Percentiles rank a stretch among this genome's conserved stretches.
Evolutionary conservation across 2,888 invertebrate species (phyloP).

Genomic region (Bellardia pandia): DNA sequence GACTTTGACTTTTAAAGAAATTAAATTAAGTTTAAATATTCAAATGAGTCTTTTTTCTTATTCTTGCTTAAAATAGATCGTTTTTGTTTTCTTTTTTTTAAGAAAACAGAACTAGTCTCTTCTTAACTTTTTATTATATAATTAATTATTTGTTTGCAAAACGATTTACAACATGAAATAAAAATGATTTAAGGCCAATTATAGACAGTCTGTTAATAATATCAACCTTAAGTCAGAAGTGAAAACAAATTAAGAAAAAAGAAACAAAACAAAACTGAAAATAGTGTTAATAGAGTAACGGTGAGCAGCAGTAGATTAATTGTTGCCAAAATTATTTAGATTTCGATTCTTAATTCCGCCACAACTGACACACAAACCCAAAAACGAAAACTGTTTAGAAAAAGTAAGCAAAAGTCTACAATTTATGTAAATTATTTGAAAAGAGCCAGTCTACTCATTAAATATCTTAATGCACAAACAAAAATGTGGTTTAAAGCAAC

Average conservation of each 20-base stretch:
- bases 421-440: neutral
- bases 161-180: neutral
- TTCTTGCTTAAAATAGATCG: neutral
- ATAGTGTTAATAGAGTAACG: neutral
- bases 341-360: neutral
- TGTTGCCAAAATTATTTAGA: neutral
- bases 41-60: neutral
- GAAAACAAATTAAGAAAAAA: neutral
- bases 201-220: neutral
- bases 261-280: neutral
- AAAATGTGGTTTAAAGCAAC: slow-evolving; percentile 7
- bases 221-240: neutral
- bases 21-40: too few relatives aligned
- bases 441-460: neutral
- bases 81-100: too few relatives aligned
- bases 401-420: neutral
- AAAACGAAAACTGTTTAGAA: neutral
- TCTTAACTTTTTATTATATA: neutral
- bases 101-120: neutral
- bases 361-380: neutral
- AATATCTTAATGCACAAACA: neutral
- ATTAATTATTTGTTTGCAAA: neutral
- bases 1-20: too few relatives aligned
- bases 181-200: slow-evolving; percentile 27
- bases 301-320: neutral